Base-by-base conservation (phyloP, 30 jellyfish, hydroid and myxozoan genomes). In the Hydra vulgaris region DNA sequence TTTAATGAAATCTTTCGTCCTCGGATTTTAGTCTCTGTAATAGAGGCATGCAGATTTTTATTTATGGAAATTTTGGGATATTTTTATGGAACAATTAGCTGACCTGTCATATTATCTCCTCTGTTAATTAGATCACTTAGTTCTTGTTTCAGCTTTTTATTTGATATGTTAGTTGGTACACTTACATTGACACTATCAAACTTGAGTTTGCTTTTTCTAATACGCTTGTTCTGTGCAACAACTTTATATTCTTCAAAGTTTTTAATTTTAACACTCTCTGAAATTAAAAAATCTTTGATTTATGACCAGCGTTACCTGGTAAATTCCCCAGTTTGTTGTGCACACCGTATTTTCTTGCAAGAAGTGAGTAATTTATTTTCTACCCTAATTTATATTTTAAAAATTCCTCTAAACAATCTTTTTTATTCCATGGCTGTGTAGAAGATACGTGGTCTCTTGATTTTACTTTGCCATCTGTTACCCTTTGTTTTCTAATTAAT, bases 51-150 rank as follows among this genome's bases (percentile, higher is more conserved):
- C 71, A 56, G 71, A 17, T n/a, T 15, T 56, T 56, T n/a, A 56
- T 56, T 56, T 56, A 56, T 15, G n/a, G n/a, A 15, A 56, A 56
- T n/a, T 56, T 56, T 17, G 17, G 17, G 17, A 56, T 56, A n/a
- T n/a, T 56, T 56, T 56, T 56, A n/a, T n/a, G 71, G 71, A 56
- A 56, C 71, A 56, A 56, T 56, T n/a, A 56, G 71, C n/a, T 56
- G 18, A 56, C 71, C 71, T 15, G n/a, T 56, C n/a, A n/a, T 56
- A 56, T 15, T 56, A 15, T n/a, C 71, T 15, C 71, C 71, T 56
- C n/a, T 56, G 71, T 56, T 17, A 56, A 56, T 56, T 15, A 56
- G 17, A 15, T 56, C n/a, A 15, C 18, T n/a, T 56, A 56, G n/a
- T 56, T 56, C 71, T 56, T 56, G 71, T n/a, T 56, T 56, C n/a